Evolutionary conservation across 1,140 invertebrate genomes (phyloP).

Genomic region (Zaprionus inermis): DNA sequence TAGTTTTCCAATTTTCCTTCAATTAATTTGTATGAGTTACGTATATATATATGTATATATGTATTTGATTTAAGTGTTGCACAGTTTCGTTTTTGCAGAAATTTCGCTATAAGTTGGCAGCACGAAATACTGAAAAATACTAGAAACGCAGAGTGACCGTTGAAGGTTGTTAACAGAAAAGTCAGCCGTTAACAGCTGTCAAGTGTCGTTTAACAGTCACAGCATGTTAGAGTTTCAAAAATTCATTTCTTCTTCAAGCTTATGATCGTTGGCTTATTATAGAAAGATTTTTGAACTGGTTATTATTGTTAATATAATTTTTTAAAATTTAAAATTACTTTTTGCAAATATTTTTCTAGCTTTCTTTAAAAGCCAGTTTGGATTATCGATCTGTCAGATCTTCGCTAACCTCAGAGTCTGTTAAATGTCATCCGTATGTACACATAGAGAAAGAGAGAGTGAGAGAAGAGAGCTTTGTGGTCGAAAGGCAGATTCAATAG

Average conservation of each 20-base stretch:
- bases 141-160: neutral
- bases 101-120: slow-evolving; percentile 38
- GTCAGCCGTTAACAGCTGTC: slow-evolving; percentile 14
- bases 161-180: slow-evolving; percentile 16
- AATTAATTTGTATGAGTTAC: slow-evolving; percentile 68
- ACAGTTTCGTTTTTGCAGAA: slow-evolving; percentile 37
- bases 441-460: neutral
- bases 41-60: slow-evolving; percentile 50
- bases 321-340: too few relatives aligned
- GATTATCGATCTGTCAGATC: slow-evolving; percentile 3
- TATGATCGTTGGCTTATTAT: neutral
- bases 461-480: neutral
- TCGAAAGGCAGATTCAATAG: slow-evolving; percentile 13
- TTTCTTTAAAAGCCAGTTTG: neutral
- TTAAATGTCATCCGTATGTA: neutral
- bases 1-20: slow-evolving; percentile 58
- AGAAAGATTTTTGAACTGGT: neutral
- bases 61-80: slow-evolving; percentile 40
- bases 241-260: neutral
- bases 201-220: slow-evolving; percentile 11
- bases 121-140: slow-evolving; percentile 19
- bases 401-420: neutral
- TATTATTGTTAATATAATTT: too few relatives aligned
- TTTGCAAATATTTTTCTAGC: neutral
- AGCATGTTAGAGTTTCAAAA: slow-evolving; percentile 16